phyloP scores from a whole-genome alignment of 2,888 invertebrate genomes.

The Scelioninae gen. 2 region DNA sequence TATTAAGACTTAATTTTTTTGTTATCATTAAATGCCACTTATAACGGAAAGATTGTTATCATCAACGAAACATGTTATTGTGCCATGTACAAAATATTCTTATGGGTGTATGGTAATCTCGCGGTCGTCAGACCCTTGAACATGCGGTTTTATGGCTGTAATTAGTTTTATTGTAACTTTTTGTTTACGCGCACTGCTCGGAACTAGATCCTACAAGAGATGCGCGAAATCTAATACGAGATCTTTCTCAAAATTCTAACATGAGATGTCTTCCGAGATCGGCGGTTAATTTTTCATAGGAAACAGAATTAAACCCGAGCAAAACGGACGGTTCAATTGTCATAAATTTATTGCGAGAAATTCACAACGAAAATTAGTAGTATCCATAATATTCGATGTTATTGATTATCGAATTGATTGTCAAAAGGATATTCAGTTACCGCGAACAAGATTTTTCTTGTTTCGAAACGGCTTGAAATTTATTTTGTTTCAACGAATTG shows the following conservation, averaged over 20 bases:
- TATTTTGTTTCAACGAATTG: no score
- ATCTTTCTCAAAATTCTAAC: slow-evolving; percentile 26
- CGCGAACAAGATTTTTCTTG: no score
- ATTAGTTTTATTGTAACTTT: slow-evolving; percentile 19
- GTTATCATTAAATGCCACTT: background rate
- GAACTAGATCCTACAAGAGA: slow-evolving; percentile 24
- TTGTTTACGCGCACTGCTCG: slow-evolving; percentile 4
- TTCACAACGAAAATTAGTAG: no score
- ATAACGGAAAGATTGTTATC: background rate
- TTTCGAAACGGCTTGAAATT: no score
- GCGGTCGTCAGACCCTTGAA: slow-evolving; percentile 10
- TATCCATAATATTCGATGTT: no score
- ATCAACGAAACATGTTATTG: background rate
- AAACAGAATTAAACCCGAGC: no score
- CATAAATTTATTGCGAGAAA: no score
- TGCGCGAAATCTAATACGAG: slow-evolving; percentile 28
- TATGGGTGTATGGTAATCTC: slow-evolving; percentile 9
- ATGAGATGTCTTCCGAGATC: slow-evolving; percentile 4
- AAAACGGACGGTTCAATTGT: no score
- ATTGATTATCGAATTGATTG: no score
- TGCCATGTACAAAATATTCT: background rate
- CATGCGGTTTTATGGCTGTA: slow-evolving; percentile 20
- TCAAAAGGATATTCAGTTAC: no score
- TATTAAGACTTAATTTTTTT: background rate
- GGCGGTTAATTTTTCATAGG: no score